Conservation (phyloP, 1,140 invertebrate genomes). For the Camponotus vicinus region DNA sequence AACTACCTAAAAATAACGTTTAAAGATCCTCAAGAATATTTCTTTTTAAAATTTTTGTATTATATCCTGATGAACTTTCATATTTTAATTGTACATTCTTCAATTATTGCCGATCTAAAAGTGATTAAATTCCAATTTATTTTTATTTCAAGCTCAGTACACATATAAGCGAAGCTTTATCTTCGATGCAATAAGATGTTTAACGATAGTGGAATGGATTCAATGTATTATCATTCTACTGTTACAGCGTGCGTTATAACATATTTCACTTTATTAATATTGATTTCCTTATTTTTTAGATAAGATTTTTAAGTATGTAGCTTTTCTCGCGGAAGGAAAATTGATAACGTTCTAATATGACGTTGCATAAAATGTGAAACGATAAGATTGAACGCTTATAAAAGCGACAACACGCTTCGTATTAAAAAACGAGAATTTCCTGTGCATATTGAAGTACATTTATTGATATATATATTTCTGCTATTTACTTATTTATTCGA, state of each 20-base stretch:
- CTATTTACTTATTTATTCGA: conserved; percentile 49
- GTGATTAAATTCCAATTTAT: conserved; percentile 23
- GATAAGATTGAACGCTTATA: conserved; percentile 35
- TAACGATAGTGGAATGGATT: background rate
- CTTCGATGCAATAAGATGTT: conserved; percentile 34
- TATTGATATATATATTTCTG: conserved; percentile 8
- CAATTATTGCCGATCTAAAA: background rate
- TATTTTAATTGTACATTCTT: conserved; percentile 15
- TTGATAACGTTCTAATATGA: conserved; percentile 2
- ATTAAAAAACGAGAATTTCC: conserved; percentile 12
- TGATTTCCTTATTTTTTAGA: background rate
- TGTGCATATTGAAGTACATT: conserved; percentile 11
- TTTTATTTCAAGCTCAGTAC: background rate
- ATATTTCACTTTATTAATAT: background rate
- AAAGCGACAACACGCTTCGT: conserved; percentile 4
- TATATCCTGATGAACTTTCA: background rate
- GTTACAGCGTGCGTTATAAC: background rate
- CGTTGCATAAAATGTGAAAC: background rate
- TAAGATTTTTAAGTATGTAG: conserved; percentile 28
- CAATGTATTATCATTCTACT: background rate
- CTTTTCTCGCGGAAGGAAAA: background rate
- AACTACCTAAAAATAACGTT: conserved; percentile 22
- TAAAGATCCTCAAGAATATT: conserved; percentile 5
- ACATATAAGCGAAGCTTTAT: background rate
- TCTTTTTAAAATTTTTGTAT: background rate